These are phyloP conservation scores for Phainopepla nitens DNA, from an alignment of 2,113 vertebrate species.

Conservation along the genomic window DNA sequence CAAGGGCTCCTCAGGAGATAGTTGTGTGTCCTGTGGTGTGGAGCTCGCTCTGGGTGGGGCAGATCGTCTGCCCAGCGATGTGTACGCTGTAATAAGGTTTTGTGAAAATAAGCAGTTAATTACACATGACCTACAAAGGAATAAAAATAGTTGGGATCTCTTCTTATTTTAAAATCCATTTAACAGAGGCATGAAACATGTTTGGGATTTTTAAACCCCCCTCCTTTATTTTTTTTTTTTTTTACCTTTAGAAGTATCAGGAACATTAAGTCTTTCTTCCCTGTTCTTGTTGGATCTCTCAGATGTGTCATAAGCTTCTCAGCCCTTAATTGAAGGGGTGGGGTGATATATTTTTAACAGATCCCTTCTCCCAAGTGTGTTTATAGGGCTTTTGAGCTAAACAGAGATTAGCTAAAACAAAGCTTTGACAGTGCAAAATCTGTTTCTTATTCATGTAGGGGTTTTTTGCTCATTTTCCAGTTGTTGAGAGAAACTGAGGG, in stretches of 20 bases:
- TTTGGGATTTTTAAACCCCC: not conserved
- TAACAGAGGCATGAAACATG: not conserved
- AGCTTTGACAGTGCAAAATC: not conserved
- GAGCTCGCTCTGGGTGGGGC: constrained; percentile 14
- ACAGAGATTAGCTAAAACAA: constrained; percentile 31
- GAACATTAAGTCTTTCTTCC: constrained; percentile 38
- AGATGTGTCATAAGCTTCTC: constrained; percentile 59
- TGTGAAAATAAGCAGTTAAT: constrained; percentile 57
- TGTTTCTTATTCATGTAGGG: not conserved
- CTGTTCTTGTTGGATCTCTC: constrained; percentile 52
- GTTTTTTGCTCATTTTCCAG: not conserved
- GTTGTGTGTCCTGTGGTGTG: not conserved
- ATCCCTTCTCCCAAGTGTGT: constrained; percentile 50
- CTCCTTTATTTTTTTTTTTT: not conserved
- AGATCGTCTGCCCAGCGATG: not conserved
- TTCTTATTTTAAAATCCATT: constrained; percentile 5
- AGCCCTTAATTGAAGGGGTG: constrained; percentile 61
- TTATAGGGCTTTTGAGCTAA: constrained; percentile 57
- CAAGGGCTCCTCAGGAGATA: not conserved
- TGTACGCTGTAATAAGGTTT: constrained; percentile 47
- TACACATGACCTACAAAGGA: constrained; percentile 41
- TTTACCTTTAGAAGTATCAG: constrained; percentile 33
- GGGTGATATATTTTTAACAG: constrained; percentile 65
- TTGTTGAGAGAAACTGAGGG: not conserved
- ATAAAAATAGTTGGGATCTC: not conserved